Percentiles rank a stretch among this genome's conserved stretches.
These are phyloP conservation scores for Eledona agricola DNA, from an alignment of 2,888 invertebrate genomes.

Conservation along the genomic window DNA sequence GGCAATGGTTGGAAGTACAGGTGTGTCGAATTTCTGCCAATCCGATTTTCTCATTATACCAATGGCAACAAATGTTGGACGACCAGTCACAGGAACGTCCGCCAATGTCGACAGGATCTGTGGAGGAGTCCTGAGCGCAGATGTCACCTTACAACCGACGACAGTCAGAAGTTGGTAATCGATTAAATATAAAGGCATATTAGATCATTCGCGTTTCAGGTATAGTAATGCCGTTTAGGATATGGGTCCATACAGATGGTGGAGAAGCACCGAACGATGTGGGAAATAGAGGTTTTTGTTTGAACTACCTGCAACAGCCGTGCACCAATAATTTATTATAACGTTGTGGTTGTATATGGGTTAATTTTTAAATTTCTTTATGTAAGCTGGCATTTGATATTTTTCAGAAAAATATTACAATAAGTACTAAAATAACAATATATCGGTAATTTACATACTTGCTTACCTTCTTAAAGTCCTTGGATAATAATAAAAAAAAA, in stretches of 20 bases:
- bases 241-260: slow-evolving; percentile 81
- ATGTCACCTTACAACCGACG: slow-evolving; percentile 73
- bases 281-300: slow-evolving; percentile 82
- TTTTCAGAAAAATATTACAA: too few relatives aligned
- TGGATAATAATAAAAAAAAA: too few relatives aligned
- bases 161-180: slow-evolving; percentile 75
- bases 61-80: slow-evolving; percentile 76
- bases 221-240: slow-evolving; percentile 80
- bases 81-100: slow-evolving; percentile 66
- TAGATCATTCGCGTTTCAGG: slow-evolving; percentile 67
- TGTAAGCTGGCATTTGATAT: too few relatives aligned
- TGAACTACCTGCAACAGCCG: slow-evolving; percentile 86
- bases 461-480: too few relatives aligned
- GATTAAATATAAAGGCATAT: slow-evolving; percentile 15
- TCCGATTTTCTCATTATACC: slow-evolving; percentile 84
- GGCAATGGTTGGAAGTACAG: slow-evolving; percentile 75
- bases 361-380: too few relatives aligned
- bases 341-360: too few relatives aligned
- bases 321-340: slow-evolving; percentile 74
- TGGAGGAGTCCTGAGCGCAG: slow-evolving; percentile 81
- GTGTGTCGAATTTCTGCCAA: slow-evolving; percentile 75
- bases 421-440: too few relatives aligned
- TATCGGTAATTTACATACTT: too few relatives aligned
- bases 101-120: slow-evolving; percentile 83
- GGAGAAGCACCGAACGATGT: slow-evolving; percentile 79